These are phyloP conservation scores for Myxocyprinus asiaticus DNA, from an alignment of 2,113 vertebrate genomes.

Conservation along the genomic window DNA sequence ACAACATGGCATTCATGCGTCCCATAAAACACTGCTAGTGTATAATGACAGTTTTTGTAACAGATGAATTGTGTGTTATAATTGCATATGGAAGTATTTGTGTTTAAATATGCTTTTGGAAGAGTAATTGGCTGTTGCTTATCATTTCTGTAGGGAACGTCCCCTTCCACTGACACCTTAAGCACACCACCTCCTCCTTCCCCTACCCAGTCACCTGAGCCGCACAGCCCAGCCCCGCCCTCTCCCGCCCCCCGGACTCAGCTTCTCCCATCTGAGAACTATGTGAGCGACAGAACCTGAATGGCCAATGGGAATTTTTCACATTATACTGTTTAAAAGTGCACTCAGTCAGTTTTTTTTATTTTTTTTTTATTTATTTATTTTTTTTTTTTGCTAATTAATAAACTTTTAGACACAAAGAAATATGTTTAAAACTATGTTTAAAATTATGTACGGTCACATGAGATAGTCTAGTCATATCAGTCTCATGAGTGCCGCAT, in stretches of 20 bases:
- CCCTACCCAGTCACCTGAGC: conserved; percentile 43
- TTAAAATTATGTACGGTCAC: too few species aligned
- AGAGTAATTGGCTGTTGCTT: not conserved
- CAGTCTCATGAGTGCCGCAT: too few species aligned
- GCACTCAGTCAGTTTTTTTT: too few species aligned
- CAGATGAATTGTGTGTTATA: too few species aligned
- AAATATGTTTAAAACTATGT: too few species aligned
- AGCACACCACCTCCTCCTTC: conserved; percentile 45
- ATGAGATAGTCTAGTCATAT: too few species aligned
- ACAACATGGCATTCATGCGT: conserved; percentile 36
- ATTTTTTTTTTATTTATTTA: too few species aligned
- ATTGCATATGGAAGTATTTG: too few species aligned
- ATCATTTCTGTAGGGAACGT: conserved; percentile 53
- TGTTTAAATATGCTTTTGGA: not conserved
- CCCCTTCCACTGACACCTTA: conserved; percentile 52
- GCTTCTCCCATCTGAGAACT: conserved; percentile 57
- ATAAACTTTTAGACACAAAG: too few species aligned
- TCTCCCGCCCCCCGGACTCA: conserved; percentile 63
- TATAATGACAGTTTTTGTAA: too few species aligned
- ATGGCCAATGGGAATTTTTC: not conserved
- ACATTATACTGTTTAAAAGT: too few species aligned
- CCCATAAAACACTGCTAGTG: not conserved
- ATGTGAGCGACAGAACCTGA: conserved; percentile 28
- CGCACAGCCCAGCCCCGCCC: conserved; percentile 54
- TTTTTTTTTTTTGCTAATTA: too few species aligned